Conservation (phyloP, 2,888 invertebrate genomes). For the Masnerella sp. region DNA sequence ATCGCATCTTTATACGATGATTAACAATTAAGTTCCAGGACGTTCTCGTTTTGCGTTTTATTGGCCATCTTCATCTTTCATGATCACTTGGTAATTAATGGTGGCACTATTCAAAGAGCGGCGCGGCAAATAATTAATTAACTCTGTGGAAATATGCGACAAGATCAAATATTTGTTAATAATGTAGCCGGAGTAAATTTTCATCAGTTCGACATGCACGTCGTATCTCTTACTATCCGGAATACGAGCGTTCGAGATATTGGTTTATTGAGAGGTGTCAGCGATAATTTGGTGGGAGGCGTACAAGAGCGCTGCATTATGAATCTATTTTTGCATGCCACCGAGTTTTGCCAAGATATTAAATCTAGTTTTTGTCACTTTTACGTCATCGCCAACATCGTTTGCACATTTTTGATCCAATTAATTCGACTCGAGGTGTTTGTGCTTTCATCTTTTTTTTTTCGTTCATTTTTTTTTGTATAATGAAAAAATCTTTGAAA, state of each 20-base stretch:
- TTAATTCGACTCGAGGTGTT: no score
- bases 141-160: background rate
- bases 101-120: background rate
- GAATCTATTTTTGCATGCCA: conserved; percentile 58
- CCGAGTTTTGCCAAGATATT: conserved; percentile 39
- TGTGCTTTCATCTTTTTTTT: no score
- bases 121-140: conserved; percentile 15
- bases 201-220: conserved; percentile 23
- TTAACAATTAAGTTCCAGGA: no score
- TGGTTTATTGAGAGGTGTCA: conserved; percentile 60
- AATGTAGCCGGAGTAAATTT: conserved; percentile 22
- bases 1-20: no score
- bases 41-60: no score
- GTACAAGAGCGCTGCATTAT: conserved; percentile 59
- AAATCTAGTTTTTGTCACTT: conserved; percentile 14
- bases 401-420: no score
- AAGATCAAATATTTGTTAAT: conserved; percentile 26
- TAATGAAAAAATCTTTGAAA: no score
- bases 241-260: conserved; percentile 44
- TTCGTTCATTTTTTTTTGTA: no score
- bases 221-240: conserved; percentile 35
- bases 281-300: conserved; percentile 66
- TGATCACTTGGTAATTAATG: conserved; percentile 31
- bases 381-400: no score
- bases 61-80: no score